Conservation (phyloP, 2,797 vertebrate species). For the Ctenopoma kingsleyae region DNA sequence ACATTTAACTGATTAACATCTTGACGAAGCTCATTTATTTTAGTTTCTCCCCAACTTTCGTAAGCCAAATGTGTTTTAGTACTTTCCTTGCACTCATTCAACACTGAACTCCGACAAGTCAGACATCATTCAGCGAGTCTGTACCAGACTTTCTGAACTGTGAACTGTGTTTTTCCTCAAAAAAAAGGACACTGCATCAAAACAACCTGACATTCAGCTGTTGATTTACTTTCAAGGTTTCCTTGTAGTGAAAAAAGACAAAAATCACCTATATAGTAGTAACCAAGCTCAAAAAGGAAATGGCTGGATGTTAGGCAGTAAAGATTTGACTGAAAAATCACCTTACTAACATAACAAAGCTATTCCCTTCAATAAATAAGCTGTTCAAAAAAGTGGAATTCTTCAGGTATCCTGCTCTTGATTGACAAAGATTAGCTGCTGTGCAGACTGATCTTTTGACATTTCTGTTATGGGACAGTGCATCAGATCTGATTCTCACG, state of each 20-base stretch:
- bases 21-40: slow-evolving; percentile 12
- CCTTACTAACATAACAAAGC: neutral
- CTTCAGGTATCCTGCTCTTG: neutral
- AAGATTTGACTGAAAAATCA: neutral
- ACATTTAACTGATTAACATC: slow-evolving; percentile 30
- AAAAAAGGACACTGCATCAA: neutral
- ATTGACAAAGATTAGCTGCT: slow-evolving; percentile 16
- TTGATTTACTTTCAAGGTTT: slow-evolving; percentile 12
- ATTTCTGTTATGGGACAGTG: neutral
- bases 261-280: slow-evolving; percentile 10
- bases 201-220: slow-evolving; percentile 3
- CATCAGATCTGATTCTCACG: neutral
- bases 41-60: slow-evolving; percentile 2
- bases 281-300: neutral
- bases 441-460: slow-evolving; percentile 3
- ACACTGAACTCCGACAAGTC: neutral
- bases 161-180: slow-evolving; percentile 4
- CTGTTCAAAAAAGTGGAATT: neutral
- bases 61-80: neutral
- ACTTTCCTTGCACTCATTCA: neutral
- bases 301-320: neutral
- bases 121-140: slow-evolving; percentile 22
- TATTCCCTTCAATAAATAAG: no score
- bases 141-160: slow-evolving; percentile 7
- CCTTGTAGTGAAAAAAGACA: neutral